phyloP scores from a whole-genome alignment of 2,113 vertebrate species.

The Oreamnos americanus region DNA sequence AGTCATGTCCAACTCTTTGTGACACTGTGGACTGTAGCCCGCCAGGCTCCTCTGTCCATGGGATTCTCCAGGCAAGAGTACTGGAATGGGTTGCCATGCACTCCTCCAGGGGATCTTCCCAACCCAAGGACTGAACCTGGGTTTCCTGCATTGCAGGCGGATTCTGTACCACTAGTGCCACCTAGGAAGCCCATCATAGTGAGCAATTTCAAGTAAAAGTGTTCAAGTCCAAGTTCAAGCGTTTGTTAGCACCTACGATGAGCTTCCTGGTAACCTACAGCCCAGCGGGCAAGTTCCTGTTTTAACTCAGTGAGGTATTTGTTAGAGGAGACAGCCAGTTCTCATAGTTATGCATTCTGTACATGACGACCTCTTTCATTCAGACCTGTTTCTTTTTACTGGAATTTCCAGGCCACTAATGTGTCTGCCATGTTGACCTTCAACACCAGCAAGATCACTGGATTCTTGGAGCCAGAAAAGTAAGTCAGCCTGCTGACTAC shows the following conservation, averaged over 20 bases:
- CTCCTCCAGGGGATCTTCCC: not conserved
- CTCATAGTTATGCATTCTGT: not conserved
- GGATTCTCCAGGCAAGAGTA: not conserved
- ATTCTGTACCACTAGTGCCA: not conserved
- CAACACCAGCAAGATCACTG: conserved; percentile 57
- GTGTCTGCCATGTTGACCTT: not conserved
- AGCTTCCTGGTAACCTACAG: not conserved
- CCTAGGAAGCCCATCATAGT: not conserved
- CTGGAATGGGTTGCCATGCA: not conserved
- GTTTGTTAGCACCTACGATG: not conserved
- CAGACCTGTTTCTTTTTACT: not conserved
- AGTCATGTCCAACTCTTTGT: not conserved
- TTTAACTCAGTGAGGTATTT: not conserved
- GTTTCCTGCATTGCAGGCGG: not conserved
- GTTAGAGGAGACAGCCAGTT: not conserved
- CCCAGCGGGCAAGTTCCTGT: not conserved
- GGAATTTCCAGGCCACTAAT: conserved; percentile 44
- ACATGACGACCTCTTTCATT: not conserved
- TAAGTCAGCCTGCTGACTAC: conserved; percentile 12
- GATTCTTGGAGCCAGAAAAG: conserved; percentile 51
- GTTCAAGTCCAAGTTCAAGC: not conserved
- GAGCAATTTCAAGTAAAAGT: not conserved
- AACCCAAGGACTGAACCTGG: not conserved
- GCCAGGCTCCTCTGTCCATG: not conserved
- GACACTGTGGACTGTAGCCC: not conserved